Evolutionary conservation across 2,888 invertebrate species (phyloP).

Genomic region (Cheilosia urbana): DNA sequence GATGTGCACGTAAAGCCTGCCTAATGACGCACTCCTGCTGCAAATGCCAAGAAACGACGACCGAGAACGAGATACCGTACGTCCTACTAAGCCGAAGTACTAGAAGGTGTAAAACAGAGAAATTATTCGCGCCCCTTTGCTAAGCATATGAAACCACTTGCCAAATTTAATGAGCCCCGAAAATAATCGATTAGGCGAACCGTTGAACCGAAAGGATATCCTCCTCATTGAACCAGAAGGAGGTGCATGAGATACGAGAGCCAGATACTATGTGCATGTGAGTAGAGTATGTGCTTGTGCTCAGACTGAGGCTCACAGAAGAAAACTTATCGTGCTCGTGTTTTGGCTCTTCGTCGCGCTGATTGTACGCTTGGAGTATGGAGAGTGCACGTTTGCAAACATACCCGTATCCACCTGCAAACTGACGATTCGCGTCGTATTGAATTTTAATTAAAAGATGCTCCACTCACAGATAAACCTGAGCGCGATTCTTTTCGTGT

Average conservation of each 20-base stretch:
- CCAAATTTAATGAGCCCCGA: constrained; percentile 73
- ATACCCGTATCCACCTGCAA: constrained; percentile 66
- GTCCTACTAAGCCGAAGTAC: not conserved
- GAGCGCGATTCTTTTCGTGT: constrained; percentile 34
- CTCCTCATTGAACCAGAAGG: constrained; percentile 71
- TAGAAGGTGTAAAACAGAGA: constrained; percentile 73
- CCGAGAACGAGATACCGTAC: not conserved
- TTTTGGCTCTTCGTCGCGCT: constrained; percentile 48
- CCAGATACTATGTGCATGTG: constrained; percentile 46
- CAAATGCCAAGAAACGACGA: constrained; percentile 45
- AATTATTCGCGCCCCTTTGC: constrained; percentile 73
- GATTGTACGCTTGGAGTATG: constrained; percentile 41
- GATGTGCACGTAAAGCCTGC: constrained; percentile 52
- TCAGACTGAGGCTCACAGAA: constrained; percentile 5
- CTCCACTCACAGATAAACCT: constrained; percentile 64
- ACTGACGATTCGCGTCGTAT: constrained; percentile 70
- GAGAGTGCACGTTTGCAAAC: constrained; percentile 53
- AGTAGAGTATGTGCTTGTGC: constrained; percentile 45
- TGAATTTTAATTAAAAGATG: constrained; percentile 76
- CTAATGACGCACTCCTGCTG: constrained; percentile 56
- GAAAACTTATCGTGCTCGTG: constrained; percentile 33
- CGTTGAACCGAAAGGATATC: constrained; percentile 73
- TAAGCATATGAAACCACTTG: constrained; percentile 73
- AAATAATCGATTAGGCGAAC: constrained; percentile 74
- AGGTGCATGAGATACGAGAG: constrained; percentile 67